phyloP scores from a whole-genome alignment of 2,113 vertebrate genomes.

The Promerops cafer region DNA sequence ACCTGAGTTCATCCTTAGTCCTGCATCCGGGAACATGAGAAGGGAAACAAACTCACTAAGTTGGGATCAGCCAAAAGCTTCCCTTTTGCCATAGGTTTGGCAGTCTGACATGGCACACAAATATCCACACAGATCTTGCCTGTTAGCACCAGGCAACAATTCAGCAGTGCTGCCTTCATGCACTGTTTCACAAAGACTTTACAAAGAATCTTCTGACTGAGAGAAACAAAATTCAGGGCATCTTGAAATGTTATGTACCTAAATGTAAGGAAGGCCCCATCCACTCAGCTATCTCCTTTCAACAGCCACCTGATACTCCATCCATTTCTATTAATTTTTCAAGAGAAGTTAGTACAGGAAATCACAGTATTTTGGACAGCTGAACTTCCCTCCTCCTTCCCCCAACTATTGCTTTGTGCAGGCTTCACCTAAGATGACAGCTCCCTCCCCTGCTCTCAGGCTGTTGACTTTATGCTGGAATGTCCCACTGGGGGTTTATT shows the following conservation, averaged over 20 bases:
- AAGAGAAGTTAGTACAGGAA: background rate
- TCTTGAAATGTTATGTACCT: background rate
- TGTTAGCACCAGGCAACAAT: background rate
- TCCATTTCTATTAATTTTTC: background rate
- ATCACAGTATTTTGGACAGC: background rate
- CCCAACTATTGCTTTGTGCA: background rate
- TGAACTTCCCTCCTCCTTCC: background rate
- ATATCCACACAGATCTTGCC: background rate
- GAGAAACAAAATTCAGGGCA: background rate
- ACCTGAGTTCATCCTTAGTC: background rate
- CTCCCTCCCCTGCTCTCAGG: background rate
- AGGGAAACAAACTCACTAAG: background rate
- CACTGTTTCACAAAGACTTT: background rate
- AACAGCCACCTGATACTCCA: background rate
- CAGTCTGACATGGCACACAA: background rate
- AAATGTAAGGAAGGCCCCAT: background rate
- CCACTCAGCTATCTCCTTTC: background rate
- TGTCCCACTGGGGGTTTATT: constrained; percentile 24
- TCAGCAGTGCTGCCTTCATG: background rate
- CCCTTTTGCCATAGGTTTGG: background rate
- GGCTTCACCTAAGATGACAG: constrained; percentile 18
- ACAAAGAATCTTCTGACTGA: background rate
- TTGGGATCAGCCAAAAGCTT: background rate
- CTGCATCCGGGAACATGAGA: background rate
- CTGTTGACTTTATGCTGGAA: background rate